Conservation (phyloP, 2,888 invertebrate genomes). For the Lycaena phlaeas region DNA sequence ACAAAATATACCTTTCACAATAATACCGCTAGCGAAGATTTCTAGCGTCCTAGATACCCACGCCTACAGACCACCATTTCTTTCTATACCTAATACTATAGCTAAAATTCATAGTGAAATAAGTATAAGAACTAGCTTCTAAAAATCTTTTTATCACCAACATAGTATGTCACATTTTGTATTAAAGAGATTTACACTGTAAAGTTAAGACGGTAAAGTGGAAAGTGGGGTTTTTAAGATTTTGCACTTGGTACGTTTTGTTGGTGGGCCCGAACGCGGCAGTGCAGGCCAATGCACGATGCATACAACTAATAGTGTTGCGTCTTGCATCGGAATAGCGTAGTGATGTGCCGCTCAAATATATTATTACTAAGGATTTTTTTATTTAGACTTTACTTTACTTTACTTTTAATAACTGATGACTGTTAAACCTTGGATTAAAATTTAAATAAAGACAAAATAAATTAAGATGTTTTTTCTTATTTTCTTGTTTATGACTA, state of each 20-base stretch:
- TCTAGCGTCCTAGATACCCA: constrained; percentile 67
- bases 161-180: constrained; percentile 5
- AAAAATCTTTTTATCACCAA: constrained; percentile 37
- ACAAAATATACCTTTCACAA: constrained; percentile 25
- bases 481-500: too few relatives aligned
- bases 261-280: constrained; percentile 31
- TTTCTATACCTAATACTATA: constrained; percentile 66
- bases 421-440: too few relatives aligned
- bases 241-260: constrained; percentile 31
- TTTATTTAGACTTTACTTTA: too few relatives aligned
- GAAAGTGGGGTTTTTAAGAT: constrained; percentile 14
- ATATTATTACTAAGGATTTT: too few relatives aligned
- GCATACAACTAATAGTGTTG: constrained; percentile 72
- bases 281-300: constrained; percentile 72
- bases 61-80: constrained; percentile 65
- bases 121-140: constrained; percentile 67
- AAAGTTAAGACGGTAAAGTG: neutral
- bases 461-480: too few relatives aligned
- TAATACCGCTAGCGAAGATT: constrained; percentile 50
- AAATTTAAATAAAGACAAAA: too few relatives aligned
- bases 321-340: constrained; percentile 31
- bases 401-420: too few relatives aligned
- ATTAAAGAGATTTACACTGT: constrained; percentile 17
- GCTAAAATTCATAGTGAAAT: constrained; percentile 71
- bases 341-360: constrained; percentile 26